These are phyloP conservation scores for Echeneis naucrates DNA, from an alignment of 2,797 vertebrate genomes.

Conservation along the genomic window DNA sequence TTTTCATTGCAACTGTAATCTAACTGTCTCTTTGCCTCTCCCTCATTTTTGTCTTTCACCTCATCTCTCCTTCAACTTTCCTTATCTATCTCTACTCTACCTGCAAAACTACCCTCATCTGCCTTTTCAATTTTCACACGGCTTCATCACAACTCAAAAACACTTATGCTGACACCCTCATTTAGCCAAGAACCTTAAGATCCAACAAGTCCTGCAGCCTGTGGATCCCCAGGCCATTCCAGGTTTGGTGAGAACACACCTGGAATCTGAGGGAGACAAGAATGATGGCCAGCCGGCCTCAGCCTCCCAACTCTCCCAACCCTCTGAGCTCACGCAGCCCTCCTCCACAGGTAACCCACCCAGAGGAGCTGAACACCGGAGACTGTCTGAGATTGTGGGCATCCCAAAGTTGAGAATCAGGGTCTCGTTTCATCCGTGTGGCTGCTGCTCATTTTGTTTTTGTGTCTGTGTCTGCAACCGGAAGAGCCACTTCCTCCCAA, in stretches of 20 bases:
- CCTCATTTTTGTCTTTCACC: constrained; percentile 54
- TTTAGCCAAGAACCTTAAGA: constrained; percentile 89
- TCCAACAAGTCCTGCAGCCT: constrained; percentile 88
- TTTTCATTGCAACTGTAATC: constrained; percentile 38
- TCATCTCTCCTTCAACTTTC: constrained; percentile 39
- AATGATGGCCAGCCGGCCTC: constrained; percentile 84
- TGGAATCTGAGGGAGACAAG: constrained; percentile 84
- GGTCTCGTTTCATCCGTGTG: constrained; percentile 45
- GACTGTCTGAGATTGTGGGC: constrained; percentile 9
- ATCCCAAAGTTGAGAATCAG: constrained; percentile 23
- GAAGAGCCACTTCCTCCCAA: constrained; percentile 39
- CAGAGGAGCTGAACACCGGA: constrained; percentile 47
- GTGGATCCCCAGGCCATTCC: constrained; percentile 89
- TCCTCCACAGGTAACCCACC: constrained; percentile 92
- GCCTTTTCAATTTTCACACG: constrained; percentile 19
- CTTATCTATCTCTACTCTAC: constrained; percentile 35
- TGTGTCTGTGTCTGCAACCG: constrained; percentile 46
- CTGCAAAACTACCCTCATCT: constrained; percentile 34
- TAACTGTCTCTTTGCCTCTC: constrained; percentile 68
- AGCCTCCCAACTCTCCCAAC: constrained; percentile 84
- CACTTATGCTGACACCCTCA: constrained; percentile 26
- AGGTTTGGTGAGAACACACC: constrained; percentile 86
- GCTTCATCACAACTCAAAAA: constrained; percentile 9
- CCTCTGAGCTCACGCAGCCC: constrained; percentile 83
- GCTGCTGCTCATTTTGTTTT: constrained; percentile 59